Conservation (phyloP, 2,888 invertebrate species). For the Meandrusa payeni region DNA sequence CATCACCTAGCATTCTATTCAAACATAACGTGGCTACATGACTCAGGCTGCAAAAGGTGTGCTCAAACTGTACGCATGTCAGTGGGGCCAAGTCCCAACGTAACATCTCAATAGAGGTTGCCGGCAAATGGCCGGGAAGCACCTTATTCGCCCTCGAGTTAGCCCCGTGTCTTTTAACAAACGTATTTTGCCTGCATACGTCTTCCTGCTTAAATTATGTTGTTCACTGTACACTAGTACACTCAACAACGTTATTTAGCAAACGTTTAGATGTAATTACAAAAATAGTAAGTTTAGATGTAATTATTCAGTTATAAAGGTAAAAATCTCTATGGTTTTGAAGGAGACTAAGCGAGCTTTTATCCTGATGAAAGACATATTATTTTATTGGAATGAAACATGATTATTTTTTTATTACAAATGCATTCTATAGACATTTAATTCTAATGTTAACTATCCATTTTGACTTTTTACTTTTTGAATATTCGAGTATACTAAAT, state of each 20-base stretch:
- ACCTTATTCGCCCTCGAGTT: slow-evolving; percentile 57
- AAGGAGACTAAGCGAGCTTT: not conserved
- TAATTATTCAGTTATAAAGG: too few relatives aligned
- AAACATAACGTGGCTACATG: slow-evolving; percentile 46
- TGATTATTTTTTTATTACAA: too few relatives aligned
- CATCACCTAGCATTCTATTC: slow-evolving; percentile 62
- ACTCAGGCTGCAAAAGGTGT: slow-evolving; percentile 42
- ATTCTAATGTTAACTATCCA: too few relatives aligned
- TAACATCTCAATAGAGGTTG: slow-evolving; percentile 67
- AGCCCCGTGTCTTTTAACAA: slow-evolving; percentile 46
- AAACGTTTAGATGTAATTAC: too few relatives aligned
- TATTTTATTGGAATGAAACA: too few relatives aligned
- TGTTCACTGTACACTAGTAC: too few relatives aligned
- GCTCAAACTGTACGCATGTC: slow-evolving; percentile 56
- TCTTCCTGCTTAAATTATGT: too few relatives aligned
- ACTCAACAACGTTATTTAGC: too few relatives aligned
- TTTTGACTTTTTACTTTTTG: too few relatives aligned
- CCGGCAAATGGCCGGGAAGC: slow-evolving; percentile 45
- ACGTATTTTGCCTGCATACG: slow-evolving; percentile 40
- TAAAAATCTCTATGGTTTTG: slow-evolving; percentile 4
- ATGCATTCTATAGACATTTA: too few relatives aligned
- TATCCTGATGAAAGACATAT: too few relatives aligned
- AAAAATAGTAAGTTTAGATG: too few relatives aligned
- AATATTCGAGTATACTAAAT: not conserved
- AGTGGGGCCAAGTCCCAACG: slow-evolving; percentile 37